These are phyloP conservation scores for Kradibia gibbosae DNA, from an alignment of 1,140 invertebrate genomes.

Conservation along the genomic window DNA sequence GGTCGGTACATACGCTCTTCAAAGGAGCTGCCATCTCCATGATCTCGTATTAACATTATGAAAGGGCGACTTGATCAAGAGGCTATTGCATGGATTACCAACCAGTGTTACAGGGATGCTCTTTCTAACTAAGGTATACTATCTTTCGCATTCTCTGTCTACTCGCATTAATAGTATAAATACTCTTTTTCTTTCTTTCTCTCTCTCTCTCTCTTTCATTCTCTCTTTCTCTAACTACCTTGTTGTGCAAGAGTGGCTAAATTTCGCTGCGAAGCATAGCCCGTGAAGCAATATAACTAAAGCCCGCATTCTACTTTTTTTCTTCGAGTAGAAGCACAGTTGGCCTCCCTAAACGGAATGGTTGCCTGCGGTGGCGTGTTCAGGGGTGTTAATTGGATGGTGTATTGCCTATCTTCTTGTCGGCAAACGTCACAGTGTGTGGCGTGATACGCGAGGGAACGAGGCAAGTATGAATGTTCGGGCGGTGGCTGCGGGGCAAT, in stretches of 20 bases:
- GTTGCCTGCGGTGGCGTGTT: slow-evolving; percentile 63
- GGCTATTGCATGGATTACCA: not conserved
- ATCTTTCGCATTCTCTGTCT: not conserved
- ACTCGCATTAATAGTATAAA: slow-evolving; percentile 41
- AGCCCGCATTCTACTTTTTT: slow-evolving; percentile 34
- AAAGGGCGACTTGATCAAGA: slow-evolving; percentile 5
- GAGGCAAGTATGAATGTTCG: not conserved
- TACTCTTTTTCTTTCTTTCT: not conserved
- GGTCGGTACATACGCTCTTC: slow-evolving; percentile 6
- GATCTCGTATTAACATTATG: slow-evolving; percentile 1
- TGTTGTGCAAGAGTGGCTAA: slow-evolving; percentile 2
- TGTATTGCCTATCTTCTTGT: slow-evolving; percentile 58
- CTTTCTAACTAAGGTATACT: slow-evolving; percentile 9
- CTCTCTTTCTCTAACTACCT: not conserved
- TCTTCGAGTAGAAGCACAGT: not conserved
- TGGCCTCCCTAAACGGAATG: slow-evolving; percentile 18
- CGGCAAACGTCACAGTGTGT: slow-evolving; percentile 60
- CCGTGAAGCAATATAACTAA: slow-evolving; percentile 22
- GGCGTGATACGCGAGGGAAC: slow-evolving; percentile 35
- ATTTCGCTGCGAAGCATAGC: slow-evolving; percentile 33
- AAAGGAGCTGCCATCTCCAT: slow-evolving; percentile 25
- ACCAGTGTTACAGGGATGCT: not conserved
- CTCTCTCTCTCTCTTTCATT: not conserved
- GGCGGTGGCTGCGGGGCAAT: not conserved
- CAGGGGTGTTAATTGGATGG: slow-evolving; percentile 68